Evolutionary conservation across 64 coral and sea anemone species (phyloP), one percentile per base, ranked within the genome.

Genomic region (Hydrozoanthus tunicans): DNA sequence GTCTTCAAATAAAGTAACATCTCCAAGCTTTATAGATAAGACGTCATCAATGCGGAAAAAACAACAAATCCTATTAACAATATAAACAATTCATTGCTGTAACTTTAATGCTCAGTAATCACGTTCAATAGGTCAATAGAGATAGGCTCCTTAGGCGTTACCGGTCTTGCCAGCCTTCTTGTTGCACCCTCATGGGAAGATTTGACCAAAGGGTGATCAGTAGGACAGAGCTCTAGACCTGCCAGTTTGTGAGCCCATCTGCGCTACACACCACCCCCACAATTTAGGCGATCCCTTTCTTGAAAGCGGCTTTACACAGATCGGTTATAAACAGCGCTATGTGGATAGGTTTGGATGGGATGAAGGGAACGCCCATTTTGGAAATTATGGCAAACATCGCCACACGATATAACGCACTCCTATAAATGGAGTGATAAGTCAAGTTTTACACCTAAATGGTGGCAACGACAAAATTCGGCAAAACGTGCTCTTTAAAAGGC

Each of bases 151-250:
- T 89, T 89, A 1, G 70, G 85, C 3, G 27, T 75, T 0, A 89
- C 70, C 62, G 70, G 70, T 20, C 85, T 89, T 7, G 70, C 85
- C 5, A 89, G 58, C 72, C 12, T 77, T 58, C 86, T 77, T 1
- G 10, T 54, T 17, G 73, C 86, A 9, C 20, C 86, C 13, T 89
- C 70, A 64, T 76, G 56, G 3, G 61, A 70, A 6, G 71, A 89
- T 24, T 89, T 89, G 70, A 89, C 86, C 11, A 77, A 71, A 20
- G 86, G 86, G 20, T 89, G 53, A 57, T 59, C 86, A 6, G 70
- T 80, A 3, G 58, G 78, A 13, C 17, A 23, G 32, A 43, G 32
- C 56, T 80, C 57, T 24, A 14, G 56, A 25, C 56, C 56, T 13
- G 78, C 78, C 60, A 79, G 58, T 60, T 9, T 9, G 25, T 79